phyloP scores from a whole-genome alignment of 2,797 vertebrate species.

The Amblyraja radiata region DNA sequence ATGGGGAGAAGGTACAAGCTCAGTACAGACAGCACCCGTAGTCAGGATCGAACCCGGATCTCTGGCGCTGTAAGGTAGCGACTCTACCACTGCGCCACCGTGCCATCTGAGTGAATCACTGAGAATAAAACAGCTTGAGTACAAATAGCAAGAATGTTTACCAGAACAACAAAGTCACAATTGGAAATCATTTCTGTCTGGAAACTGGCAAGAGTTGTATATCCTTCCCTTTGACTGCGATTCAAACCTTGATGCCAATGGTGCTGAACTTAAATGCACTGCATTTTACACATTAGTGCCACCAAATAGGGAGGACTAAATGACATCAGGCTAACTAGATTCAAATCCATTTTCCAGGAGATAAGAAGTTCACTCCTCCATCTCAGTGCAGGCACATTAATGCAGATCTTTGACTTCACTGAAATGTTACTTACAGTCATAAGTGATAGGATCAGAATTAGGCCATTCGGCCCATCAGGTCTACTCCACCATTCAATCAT shows the following conservation, averaged over 20 bases:
- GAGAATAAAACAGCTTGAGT: not conserved
- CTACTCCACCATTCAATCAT: too few relatives aligned
- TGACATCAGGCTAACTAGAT: not conserved
- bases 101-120: not conserved
- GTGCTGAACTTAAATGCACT: not conserved
- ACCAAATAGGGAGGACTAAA: not conserved
- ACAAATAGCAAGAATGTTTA: not conserved
- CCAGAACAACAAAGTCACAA: not conserved
- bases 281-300: not conserved
- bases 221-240: not conserved
- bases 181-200: not conserved
- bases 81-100: too few relatives aligned
- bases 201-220: not conserved
- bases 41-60: too few relatives aligned
- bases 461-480: too few relatives aligned
- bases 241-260: conserved; percentile 2
- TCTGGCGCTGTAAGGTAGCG: too few relatives aligned
- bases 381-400: not conserved
- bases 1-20: too few relatives aligned
- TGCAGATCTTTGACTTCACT: conserved; percentile 11
- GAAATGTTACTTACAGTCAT: not conserved
- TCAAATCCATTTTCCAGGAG: conserved; percentile 8
- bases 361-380: not conserved
- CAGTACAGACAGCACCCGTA: too few relatives aligned
- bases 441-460: too few relatives aligned